Conservation (phyloP, 2,797 vertebrate species). For the Eutrigla gurnardus region DNA sequence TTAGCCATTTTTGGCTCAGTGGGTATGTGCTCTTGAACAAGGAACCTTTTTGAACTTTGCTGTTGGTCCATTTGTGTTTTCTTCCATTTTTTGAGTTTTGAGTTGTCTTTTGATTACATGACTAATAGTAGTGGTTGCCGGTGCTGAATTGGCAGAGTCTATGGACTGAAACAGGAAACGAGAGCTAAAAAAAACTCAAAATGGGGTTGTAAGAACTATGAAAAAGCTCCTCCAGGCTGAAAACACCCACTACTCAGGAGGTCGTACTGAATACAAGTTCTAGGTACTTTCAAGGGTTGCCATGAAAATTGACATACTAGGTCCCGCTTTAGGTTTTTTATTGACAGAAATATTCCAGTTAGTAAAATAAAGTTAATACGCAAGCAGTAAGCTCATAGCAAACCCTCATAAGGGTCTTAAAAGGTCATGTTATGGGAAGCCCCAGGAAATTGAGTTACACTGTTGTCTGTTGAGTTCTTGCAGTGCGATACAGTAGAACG, state of each 20-base stretch:
- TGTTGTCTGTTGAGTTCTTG: conserved; percentile 8
- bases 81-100: too few relatives aligned
- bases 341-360: conserved; percentile 11
- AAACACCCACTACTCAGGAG: not conserved
- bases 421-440: not conserved
- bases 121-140: too few relatives aligned
- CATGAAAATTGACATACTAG: not conserved
- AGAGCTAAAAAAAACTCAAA: too few relatives aligned
- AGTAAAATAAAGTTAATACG: conserved; percentile 18
- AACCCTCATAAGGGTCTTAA: conserved; percentile 9
- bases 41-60: too few relatives aligned
- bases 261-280: not conserved
- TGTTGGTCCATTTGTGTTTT: too few relatives aligned
- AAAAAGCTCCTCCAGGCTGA: not conserved
- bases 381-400: not conserved
- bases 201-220: not conserved
- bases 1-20: too few relatives aligned
- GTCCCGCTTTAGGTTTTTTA: not conserved
- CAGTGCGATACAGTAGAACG: too few relatives aligned
- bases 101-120: too few relatives aligned
- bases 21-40: too few relatives aligned
- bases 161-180: too few relatives aligned
- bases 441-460: conserved; percentile 12
- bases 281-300: conserved; percentile 1
- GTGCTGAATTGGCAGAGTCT: too few relatives aligned